Conservation (phyloP, 2,888 invertebrate species). For the Scrobipalpa costella region DNA sequence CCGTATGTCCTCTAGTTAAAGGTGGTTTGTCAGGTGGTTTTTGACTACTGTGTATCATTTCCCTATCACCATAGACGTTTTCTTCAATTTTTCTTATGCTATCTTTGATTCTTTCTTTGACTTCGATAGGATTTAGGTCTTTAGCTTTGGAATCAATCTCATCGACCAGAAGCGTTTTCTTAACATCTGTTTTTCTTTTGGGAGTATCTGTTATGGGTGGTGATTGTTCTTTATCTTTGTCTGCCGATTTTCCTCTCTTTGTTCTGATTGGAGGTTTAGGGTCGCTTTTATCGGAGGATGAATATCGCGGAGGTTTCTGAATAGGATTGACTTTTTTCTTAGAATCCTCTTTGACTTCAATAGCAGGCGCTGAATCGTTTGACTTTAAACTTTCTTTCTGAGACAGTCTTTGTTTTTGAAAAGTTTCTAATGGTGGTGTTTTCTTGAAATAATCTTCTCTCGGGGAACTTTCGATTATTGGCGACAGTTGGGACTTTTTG, state of each 20-base stretch:
- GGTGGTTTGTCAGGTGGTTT: conserved; percentile 85
- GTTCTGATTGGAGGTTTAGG: conserved; percentile 66
- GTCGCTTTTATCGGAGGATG: conserved; percentile 65
- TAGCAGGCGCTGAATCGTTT: conserved; percentile 49
- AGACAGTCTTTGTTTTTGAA: conserved; percentile 61
- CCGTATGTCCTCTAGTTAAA: conserved; percentile 86
- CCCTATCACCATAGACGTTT: conserved; percentile 74
- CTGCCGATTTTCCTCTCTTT: conserved; percentile 65
- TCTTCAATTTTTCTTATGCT: conserved; percentile 76
- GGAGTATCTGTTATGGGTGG: conserved; percentile 66
- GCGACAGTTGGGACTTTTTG: conserved; percentile 86
- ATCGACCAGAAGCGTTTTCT: conserved; percentile 64
- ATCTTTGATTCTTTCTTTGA: conserved; percentile 77
- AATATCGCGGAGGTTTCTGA: conserved; percentile 72
- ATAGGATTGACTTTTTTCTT: conserved; percentile 72
- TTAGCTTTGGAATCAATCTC: conserved; percentile 66
- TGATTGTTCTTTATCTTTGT: conserved; percentile 61
- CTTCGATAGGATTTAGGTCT: conserved; percentile 52
- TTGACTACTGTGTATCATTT: conserved; percentile 88
- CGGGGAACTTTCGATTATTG: conserved; percentile 89
- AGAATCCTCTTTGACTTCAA: conserved; percentile 36
- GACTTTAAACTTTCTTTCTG: conserved; percentile 55
- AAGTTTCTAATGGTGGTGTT: conserved; percentile 65
- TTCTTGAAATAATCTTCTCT: conserved; percentile 85
- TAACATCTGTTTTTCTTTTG: conserved; percentile 67